Percentiles rank a stretch among this genome's conserved stretches.
These are phyloP conservation scores for Rhabditoides inermis DNA, from an alignment of 2,888 invertebrate genomes.

Conservation along the genomic window DNA sequence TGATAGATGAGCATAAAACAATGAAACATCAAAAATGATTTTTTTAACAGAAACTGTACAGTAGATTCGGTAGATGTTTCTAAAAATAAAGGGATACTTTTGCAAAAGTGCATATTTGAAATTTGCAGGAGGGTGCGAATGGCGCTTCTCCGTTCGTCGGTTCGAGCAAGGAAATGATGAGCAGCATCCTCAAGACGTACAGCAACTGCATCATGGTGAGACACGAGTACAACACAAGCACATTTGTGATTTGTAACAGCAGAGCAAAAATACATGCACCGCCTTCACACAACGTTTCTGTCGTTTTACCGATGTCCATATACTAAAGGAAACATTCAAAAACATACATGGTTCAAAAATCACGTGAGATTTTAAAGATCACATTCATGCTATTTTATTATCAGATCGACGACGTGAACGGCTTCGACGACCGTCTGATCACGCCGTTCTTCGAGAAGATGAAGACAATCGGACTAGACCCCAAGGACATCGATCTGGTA, in stretches of 20 bases:
- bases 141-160: slow-evolving; percentile 18
- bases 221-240: no score
- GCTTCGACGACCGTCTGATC: slow-evolving; percentile 24
- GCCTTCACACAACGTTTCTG: no score
- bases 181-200: slow-evolving; percentile 10
- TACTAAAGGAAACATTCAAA: slow-evolving; percentile 11
- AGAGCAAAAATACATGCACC: neutral
- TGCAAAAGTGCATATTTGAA: neutral
- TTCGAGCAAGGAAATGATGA: slow-evolving; percentile 5
- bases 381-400: neutral
- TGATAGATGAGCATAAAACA: no score
- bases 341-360: neutral
- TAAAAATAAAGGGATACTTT: neutral
- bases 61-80: neutral
- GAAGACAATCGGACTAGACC: slow-evolving; percentile 7
- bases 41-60: no score
- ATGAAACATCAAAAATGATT: no score
- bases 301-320: no score
- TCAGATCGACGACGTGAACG: slow-evolving; percentile 28
- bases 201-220: slow-evolving; percentile 15
- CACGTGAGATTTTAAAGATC: no score
- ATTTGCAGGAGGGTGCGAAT: slow-evolving; percentile 12
- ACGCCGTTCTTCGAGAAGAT: slow-evolving; percentile 23
- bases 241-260: no score
- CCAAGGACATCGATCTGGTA: slow-evolving; percentile 17